Base-by-base conservation (phyloP, 1,140 invertebrate genomes). In the Aradophagus sp. region DNA sequence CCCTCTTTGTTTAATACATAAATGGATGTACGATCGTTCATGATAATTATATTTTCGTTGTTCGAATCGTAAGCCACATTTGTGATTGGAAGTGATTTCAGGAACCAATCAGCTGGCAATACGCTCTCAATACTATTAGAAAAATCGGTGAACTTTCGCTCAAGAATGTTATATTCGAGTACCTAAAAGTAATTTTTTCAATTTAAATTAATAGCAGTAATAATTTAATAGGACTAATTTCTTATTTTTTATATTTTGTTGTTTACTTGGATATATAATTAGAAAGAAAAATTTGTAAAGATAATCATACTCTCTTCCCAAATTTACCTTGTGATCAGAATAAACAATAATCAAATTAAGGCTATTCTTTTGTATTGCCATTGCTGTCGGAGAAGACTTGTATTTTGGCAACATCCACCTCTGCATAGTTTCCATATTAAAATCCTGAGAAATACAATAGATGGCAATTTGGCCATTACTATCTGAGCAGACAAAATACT, bases 311-410 rank as follows among this genome's bases (percentile, higher is more conserved):
- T n/a, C n/a, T n/a, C n/a, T n/a, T n/a, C n/a, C n/a, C 3, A 13
- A 11, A 59, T 58, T 84, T 81, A 91, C 91, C 86, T 90, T 91
- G 68, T 91, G 89, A 86, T 94, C 90, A 1, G 91, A 86, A 83
- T 93, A 94, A 2, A 88, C 88, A 5, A 92, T 82, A 14, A 93
- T 85, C 4, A 94, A 76, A 63, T 86, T 87, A 5, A 87, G 82
- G 0, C 78, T 78, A 1, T 75, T 63, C 12, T 87, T 83, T 61
- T 92, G 88, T 5, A 94, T 82, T 2, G 88, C 86, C 59, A 94
- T 78, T 0, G 91, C 90, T 0, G 91, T 91, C 0, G 89, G 88
- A 17, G 89, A 80, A 38, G 87, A 90, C 1, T 80, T 77, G 73
- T 93, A 91, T n/a, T 86, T 89, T 0, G 92, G 92, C 52, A 94